Evolutionary conservation across 2,113 vertebrate genomes (phyloP).

Genomic region (Machaerirhynchus nigripectus): DNA sequence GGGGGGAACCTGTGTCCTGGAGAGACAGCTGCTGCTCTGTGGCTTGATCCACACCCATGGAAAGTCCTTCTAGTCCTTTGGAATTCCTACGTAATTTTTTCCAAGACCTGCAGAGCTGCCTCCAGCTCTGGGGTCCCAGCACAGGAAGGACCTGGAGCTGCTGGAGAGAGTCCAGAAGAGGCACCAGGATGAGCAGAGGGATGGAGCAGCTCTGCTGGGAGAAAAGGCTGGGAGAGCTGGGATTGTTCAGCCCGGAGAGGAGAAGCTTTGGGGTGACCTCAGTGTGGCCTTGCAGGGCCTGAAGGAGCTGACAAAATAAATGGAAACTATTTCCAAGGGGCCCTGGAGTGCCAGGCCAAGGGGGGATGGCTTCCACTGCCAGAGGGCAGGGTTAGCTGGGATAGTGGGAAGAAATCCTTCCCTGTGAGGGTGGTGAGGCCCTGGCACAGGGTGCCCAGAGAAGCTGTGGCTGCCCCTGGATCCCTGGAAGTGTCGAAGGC

Average conservation of each 20-base stretch:
- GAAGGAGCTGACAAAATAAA: neutral
- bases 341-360: neutral
- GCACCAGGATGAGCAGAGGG: neutral
- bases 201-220: neutral
- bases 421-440: rapidly evolving
- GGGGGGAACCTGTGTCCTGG: neutral
- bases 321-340: neutral
- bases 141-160: neutral
- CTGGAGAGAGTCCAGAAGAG: neutral
- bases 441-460: neutral
- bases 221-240: neutral
- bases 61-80: neutral
- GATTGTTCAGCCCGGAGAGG: neutral
- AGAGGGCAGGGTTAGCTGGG: neutral
- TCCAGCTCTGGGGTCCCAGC: neutral
- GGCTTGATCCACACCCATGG: neutral
- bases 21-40: neutral
- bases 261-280: rapidly evolving
- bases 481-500: neutral
- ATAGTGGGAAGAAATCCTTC: neutral
- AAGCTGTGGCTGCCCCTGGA: neutral
- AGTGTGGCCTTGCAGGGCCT: rapidly evolving
- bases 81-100: neutral
- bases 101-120: neutral
- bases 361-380: neutral